Evolutionary conservation across 2,888 invertebrate genomes (phyloP).

Genomic region (Xestia c-nigrum): DNA sequence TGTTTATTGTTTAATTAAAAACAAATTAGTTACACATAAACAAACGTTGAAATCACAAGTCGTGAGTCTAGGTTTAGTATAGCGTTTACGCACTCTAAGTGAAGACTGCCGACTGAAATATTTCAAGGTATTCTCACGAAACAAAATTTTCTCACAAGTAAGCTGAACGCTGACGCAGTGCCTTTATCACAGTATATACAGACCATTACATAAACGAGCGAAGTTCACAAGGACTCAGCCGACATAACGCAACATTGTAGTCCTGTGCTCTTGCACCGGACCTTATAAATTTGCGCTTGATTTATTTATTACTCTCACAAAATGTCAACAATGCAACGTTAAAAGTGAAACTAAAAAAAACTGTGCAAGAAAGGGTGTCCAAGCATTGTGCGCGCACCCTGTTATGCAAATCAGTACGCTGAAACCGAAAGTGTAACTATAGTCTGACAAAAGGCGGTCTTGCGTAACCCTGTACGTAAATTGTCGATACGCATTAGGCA

Average conservation of each 20-base stretch:
- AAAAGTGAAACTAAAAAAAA: conserved; percentile 88
- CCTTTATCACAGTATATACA: conserved; percentile 69
- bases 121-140: conserved; percentile 32
- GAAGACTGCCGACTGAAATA: conserved; percentile 28
- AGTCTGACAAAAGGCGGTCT: conserved; percentile 78
- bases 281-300: conserved; percentile 86
- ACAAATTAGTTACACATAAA: conserved; percentile 80
- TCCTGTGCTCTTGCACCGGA: conserved; percentile 77
- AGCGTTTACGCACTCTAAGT: conserved; percentile 19
- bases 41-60: conserved; percentile 55
- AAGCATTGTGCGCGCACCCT: conserved; percentile 82
- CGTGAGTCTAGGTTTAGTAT: conserved; percentile 40
- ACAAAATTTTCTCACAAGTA: conserved; percentile 72
- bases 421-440: conserved; percentile 87
- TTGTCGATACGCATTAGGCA: conserved; percentile 88
- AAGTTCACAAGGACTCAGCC: conserved; percentile 65
- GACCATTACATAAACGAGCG: conserved; percentile 69
- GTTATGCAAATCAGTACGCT: conserved; percentile 89
- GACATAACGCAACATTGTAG: conserved; percentile 82
- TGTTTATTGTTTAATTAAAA: conserved; percentile 87
- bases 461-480: conserved; percentile 88
- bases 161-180: conserved; percentile 53
- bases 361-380: conserved; percentile 84
- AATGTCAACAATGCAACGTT: conserved; percentile 88
- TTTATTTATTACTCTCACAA: conserved; percentile 88